These are phyloP conservation scores for Cichlasoma orientale DNA, from an alignment of 2,797 vertebrate species.

Conservation along the genomic window DNA sequence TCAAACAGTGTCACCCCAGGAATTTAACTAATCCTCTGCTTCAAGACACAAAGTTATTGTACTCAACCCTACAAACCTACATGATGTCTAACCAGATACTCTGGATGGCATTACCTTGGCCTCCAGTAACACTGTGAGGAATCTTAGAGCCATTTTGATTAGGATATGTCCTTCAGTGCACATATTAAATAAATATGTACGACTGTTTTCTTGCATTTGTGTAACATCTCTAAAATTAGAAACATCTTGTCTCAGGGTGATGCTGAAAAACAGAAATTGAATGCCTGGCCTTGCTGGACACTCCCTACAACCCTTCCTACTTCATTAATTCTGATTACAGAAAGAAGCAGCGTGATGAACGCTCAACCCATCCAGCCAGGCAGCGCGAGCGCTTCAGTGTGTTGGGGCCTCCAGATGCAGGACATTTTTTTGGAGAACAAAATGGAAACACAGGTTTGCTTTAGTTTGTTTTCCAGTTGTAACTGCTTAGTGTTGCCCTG, in stretches of 20 bases:
- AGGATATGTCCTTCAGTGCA: background rate
- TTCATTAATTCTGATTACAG: background rate
- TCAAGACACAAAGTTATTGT: background rate
- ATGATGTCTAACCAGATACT: background rate
- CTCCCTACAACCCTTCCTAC: constrained; percentile 2
- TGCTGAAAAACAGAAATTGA: background rate
- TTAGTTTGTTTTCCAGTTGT: background rate
- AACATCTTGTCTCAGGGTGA: no score
- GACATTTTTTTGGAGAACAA: constrained; percentile 6
- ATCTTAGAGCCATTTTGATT: background rate
- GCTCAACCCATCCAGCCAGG: background rate
- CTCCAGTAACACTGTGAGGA: background rate
- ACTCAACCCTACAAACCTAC: background rate
- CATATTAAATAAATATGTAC: background rate
- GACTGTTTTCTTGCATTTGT: background rate
- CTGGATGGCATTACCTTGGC: background rate
- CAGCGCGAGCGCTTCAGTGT: constrained; percentile 1
- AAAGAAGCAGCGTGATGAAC: constrained; percentile 10
- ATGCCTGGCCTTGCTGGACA: background rate
- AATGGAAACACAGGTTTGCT: background rate
- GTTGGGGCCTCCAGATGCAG: constrained; percentile 7
- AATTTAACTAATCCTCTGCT: background rate
- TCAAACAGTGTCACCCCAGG: constrained; percentile 13
- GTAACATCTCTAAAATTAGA: background rate
- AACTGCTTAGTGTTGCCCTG: background rate